Conservation (phyloP, 2,888 invertebrate genomes). For the Auanema sp. region DNA sequence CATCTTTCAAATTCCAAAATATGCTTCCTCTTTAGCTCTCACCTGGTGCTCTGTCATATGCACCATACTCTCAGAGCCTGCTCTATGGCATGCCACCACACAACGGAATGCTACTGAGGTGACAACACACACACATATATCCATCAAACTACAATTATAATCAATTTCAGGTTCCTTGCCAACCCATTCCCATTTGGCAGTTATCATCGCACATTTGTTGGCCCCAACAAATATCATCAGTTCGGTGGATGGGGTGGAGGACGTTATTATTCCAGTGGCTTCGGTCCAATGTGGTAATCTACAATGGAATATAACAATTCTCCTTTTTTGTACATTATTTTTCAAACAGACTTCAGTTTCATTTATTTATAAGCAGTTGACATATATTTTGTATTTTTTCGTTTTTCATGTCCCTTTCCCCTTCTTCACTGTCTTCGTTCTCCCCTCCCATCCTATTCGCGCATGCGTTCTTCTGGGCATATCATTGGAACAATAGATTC, state of each 20-base stretch:
- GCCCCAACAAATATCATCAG: constrained; percentile 51
- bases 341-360: no score
- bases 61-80: constrained; percentile 41
- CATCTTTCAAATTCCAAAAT: not conserved
- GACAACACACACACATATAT: not conserved
- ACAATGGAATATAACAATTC: not conserved
- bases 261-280: constrained; percentile 42
- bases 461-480: no score
- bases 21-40: not conserved
- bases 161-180: constrained; percentile 37
- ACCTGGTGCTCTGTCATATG: constrained; percentile 17
- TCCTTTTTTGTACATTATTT: not conserved
- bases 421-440: no score
- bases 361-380: no score
- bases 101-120: constrained; percentile 47
- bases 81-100: constrained; percentile 51
- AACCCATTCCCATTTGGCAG: constrained; percentile 45
- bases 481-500: no score
- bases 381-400: no score
- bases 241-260: constrained; percentile 47
- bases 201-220: constrained; percentile 35
- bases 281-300: constrained; percentile 50
- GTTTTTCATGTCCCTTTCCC: no score
- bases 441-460: no score
- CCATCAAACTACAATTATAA: no score